phyloP scores from a whole-genome alignment of 2,797 vertebrate species.

The Mus minutoides region DNA sequence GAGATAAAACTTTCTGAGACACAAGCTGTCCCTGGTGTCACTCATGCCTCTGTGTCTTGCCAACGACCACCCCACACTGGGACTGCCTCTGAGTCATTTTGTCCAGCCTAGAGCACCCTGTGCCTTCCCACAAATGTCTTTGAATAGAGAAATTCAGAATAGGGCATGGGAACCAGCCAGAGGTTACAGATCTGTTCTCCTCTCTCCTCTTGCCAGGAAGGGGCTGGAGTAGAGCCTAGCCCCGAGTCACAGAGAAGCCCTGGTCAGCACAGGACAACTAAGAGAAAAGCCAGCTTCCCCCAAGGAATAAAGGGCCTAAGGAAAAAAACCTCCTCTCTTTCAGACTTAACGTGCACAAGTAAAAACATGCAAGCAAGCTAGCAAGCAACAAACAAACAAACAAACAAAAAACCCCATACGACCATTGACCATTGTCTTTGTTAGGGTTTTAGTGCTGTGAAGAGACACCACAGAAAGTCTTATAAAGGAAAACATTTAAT shows the following conservation, averaged over 20 bases:
- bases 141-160: conserved; percentile 51
- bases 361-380: not conserved
- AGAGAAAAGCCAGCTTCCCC: not conserved
- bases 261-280: not conserved
- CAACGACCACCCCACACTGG: not conserved
- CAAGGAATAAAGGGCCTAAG: not conserved
- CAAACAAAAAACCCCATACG: too few relatives aligned
- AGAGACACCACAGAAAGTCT: not conserved
- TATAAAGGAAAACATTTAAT: not conserved
- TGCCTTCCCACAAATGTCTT: conserved; percentile 42
- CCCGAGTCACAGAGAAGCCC: not conserved
- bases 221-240: not conserved
- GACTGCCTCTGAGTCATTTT: not conserved
- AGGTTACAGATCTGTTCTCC: not conserved
- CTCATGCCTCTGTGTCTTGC: not conserved
- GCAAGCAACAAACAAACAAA: not conserved
- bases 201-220: not conserved
- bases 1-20: not conserved
- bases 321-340: not conserved
- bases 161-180: conserved; percentile 54
- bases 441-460: not conserved
- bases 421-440: not conserved
- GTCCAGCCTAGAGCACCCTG: not conserved
- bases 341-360: not conserved
- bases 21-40: not conserved